Evolutionary conservation across 2,888 invertebrate species (phyloP).

Genomic region (Drosophila bunnanda): DNA sequence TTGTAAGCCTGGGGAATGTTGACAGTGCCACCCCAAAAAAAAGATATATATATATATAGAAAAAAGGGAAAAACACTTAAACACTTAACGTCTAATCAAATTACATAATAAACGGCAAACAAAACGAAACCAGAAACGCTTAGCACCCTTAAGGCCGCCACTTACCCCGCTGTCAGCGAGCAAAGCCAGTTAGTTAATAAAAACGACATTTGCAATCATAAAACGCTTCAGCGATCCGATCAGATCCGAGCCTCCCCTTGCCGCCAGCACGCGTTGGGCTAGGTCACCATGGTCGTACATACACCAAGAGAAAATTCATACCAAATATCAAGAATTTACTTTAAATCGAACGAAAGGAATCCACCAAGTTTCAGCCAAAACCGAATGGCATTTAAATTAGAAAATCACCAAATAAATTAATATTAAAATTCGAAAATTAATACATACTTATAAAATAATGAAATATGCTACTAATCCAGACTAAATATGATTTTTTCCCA

Average conservation of each 20-base stretch:
- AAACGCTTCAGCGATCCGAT: conserved; percentile 44
- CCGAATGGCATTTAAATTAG: not conserved
- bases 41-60: not conserved
- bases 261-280: conserved; percentile 42
- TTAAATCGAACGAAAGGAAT: not conserved
- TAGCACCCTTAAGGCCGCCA: conserved; percentile 61
- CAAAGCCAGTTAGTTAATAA: conserved; percentile 64
- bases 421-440: not conserved
- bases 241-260: conserved; percentile 15
- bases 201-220: conserved; percentile 67
- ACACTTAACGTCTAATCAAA: conserved; percentile 68
- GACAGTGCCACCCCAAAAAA: conserved; percentile 21
- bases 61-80: conserved; percentile 34
- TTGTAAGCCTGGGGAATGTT: conserved; percentile 1
- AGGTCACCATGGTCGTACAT: conserved; percentile 35
- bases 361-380: rapidly evolving
- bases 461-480: not conserved
- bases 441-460: not conserved
- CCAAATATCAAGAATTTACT: not conserved
- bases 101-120: conserved; percentile 56
- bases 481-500: not conserved
- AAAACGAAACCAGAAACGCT: conserved; percentile 59
- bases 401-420: not conserved
- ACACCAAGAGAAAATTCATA: not conserved
- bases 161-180: conserved; percentile 57